Conservation (phyloP, 1,140 invertebrate genomes). For the Drosophila murphyi region DNA sequence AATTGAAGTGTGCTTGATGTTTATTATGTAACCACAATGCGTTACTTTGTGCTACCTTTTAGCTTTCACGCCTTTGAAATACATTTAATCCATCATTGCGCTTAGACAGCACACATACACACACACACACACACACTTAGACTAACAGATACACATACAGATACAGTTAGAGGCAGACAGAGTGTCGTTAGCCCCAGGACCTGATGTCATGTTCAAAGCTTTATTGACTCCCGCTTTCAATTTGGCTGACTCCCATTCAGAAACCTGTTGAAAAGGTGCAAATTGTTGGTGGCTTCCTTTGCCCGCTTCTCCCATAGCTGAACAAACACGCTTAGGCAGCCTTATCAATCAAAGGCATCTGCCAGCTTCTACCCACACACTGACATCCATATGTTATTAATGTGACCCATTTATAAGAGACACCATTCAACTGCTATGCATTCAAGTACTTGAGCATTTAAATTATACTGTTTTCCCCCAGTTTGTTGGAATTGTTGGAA, state of each 20-base stretch:
- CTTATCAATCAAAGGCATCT: slow-evolving; percentile 80
- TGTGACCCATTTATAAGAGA: slow-evolving; percentile 60
- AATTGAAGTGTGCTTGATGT: slow-evolving; percentile 69
- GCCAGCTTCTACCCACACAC: slow-evolving; percentile 8
- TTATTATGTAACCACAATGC: slow-evolving; percentile 76
- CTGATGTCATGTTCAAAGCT: slow-evolving; percentile 62
- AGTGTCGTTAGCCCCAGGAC: slow-evolving; percentile 44
- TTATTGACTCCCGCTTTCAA: slow-evolving; percentile 79
- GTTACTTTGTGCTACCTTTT: slow-evolving; percentile 77
- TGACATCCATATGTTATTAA: slow-evolving; percentile 73
- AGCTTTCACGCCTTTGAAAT: slow-evolving; percentile 81
- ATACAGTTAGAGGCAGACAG: not conserved
- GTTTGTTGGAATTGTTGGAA: no score
- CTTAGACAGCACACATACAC: slow-evolving; percentile 37
- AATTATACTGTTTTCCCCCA: not conserved
- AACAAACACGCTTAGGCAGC: slow-evolving; percentile 79
- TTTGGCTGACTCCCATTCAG: slow-evolving; percentile 54
- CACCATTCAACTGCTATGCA: slow-evolving; percentile 31
- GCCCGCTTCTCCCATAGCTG: slow-evolving; percentile 34
- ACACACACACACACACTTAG: slow-evolving; percentile 22
- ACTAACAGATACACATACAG: slow-evolving; percentile 16
- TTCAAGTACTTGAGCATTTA: not conserved
- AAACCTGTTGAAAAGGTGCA: slow-evolving; percentile 82
- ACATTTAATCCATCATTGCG: slow-evolving; percentile 81
- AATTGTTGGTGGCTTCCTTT: slow-evolving; percentile 69